Conservation (phyloP, 2,888 invertebrate genomes). For the Campoplex capitator region DNA sequence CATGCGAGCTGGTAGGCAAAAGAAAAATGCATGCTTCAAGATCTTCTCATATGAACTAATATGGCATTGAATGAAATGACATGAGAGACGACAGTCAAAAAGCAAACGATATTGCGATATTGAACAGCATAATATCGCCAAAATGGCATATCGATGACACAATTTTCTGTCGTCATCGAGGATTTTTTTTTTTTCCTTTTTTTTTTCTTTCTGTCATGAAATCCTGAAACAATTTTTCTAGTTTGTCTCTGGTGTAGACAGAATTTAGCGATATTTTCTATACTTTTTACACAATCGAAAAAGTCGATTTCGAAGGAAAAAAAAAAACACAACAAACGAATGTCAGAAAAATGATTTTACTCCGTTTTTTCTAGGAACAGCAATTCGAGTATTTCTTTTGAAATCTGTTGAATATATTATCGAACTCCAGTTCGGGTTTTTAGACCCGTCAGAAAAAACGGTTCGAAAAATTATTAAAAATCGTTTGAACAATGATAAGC, state of each 20-base stretch:
- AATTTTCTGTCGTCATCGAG: background rate
- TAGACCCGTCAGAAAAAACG: background rate
- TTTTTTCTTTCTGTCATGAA: background rate
- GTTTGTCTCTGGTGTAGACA: background rate
- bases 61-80: conserved; percentile 38
- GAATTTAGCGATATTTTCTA: background rate
- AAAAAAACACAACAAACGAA: background rate
- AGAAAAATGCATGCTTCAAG: conserved; percentile 5
- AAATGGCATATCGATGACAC: background rate
- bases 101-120: background rate
- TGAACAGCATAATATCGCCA: background rate
- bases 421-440: background rate
- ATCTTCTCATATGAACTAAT: background rate
- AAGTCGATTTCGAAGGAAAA: background rate
- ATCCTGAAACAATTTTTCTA: background rate
- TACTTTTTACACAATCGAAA: background rate
- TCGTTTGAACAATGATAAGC: background rate
- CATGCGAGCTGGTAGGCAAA: conserved; percentile 31
- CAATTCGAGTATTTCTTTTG: no score
- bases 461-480: background rate
- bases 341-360: background rate
- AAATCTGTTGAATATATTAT: no score
- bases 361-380: background rate
- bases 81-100: conserved; percentile 36
- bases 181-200: background rate